Percentiles rank a stretch among this genome's conserved stretches.
Conservation (phyloP, 2,113 vertebrate genomes). For the Psophia crepitans region DNA sequence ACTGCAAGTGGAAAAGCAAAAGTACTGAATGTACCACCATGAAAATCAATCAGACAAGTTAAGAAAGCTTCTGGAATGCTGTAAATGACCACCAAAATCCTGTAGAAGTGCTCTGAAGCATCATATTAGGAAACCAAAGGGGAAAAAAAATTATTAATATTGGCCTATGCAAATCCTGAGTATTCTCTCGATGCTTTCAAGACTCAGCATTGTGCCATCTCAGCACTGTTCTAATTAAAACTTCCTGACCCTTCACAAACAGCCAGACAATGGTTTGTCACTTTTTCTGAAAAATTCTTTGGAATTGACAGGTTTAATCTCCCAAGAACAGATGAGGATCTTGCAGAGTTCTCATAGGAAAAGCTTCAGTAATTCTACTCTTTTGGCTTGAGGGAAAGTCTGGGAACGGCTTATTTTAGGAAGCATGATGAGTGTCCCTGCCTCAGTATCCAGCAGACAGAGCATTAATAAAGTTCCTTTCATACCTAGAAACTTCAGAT, state of each 20-base stretch:
- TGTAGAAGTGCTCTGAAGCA: not conserved
- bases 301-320: not conserved
- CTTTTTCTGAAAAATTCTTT: not conserved
- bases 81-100: not conserved
- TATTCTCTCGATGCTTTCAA: not conserved
- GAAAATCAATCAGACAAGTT: not conserved
- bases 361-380: not conserved
- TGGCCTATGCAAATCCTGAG: not conserved
- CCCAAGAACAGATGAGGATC: not conserved
- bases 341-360: not conserved
- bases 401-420: not conserved
- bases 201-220: not conserved
- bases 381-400: not conserved
- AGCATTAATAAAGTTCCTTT: not conserved
- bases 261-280: not conserved
- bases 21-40: not conserved
- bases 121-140: not conserved
- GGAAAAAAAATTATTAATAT: not conserved
- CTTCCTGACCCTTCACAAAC: not conserved
- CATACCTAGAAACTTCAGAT: not conserved
- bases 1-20: not conserved
- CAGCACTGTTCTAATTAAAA: not conserved
- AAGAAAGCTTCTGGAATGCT: not conserved
- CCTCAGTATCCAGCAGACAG: not conserved
- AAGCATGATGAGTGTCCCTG: not conserved